A percentile compares a stretch with the other conserved stretches of the same genome.
Conservation (phyloP, 2,113 vertebrate species). For the Nesoenas mayeri region DNA sequence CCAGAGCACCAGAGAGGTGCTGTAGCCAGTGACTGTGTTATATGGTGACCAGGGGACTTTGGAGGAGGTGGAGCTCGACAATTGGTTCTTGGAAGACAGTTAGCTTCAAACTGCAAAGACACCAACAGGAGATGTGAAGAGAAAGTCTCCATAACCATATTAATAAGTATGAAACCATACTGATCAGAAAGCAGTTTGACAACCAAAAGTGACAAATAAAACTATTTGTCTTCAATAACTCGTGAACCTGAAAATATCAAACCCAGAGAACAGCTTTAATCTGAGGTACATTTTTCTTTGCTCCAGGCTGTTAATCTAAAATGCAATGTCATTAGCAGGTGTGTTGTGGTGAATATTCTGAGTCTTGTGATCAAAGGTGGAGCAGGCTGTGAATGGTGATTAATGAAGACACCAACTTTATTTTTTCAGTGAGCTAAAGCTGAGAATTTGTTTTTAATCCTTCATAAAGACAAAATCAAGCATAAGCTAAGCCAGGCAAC, state of each 20-base stretch:
- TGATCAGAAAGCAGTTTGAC: not conserved
- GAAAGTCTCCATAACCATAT: not conserved
- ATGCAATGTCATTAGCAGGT: not conserved
- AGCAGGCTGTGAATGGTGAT: not conserved
- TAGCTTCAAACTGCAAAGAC: not conserved
- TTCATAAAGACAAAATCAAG: not conserved
- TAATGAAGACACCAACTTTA: not conserved
- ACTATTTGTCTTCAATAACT: not conserved
- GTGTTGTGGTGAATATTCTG: not conserved
- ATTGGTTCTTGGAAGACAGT: not conserved
- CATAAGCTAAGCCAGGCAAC: not conserved
- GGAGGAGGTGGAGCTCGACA: not conserved
- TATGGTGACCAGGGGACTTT: not conserved
- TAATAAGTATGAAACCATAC: not conserved
- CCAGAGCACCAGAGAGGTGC: slow-evolving; percentile 19
- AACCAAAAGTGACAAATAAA: not conserved
- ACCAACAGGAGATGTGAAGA: not conserved
- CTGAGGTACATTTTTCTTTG: not conserved
- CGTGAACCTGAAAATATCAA: not conserved
- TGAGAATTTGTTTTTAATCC: slow-evolving; percentile 35
- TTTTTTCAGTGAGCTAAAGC: not conserved
- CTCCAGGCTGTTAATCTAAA: not conserved
- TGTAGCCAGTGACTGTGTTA: not conserved
- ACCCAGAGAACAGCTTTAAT: not conserved
- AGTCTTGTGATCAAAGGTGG: not conserved